These are phyloP conservation scores for Drosophila navojoa DNA, from an alignment of 1,140 invertebrate genomes.

Conservation along the genomic window DNA sequence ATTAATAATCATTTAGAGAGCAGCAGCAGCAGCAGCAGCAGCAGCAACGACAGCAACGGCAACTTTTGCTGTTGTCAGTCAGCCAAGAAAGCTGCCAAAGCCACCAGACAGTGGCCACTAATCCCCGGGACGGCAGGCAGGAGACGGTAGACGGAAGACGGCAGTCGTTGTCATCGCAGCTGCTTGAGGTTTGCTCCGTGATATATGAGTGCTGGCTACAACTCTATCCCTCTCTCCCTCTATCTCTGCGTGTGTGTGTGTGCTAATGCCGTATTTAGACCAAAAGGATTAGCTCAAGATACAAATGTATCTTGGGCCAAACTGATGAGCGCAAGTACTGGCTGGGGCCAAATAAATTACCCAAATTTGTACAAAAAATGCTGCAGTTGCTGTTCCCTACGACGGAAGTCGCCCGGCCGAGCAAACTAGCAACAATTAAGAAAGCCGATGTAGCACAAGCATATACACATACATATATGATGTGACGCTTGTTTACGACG, in stretches of 20 bases:
- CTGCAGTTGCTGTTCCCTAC: constrained; percentile 13
- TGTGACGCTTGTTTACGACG: constrained; percentile 16
- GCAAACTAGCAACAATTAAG: constrained; percentile 72
- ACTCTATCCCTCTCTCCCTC: constrained; percentile 51
- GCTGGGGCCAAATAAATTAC: constrained; percentile 57
- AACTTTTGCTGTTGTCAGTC: constrained; percentile 56
- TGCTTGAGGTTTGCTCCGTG: constrained; percentile 64
- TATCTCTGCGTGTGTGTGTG: neutral
- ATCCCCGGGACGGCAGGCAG: constrained; percentile 28
- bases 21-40: constrained; percentile 36
- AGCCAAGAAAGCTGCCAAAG: constrained; percentile 33
- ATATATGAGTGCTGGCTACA: constrained; percentile 59
- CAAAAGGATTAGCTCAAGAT: constrained; percentile 73
- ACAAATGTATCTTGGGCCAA: constrained; percentile 57
- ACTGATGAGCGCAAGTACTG: constrained; percentile 22
- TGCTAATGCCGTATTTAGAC: constrained; percentile 53
- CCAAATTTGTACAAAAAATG: constrained; percentile 52
- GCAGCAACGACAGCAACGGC: constrained; percentile 26
- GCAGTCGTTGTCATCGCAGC: constrained; percentile 43
- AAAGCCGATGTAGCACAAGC: constrained; percentile 53
- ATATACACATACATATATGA: constrained; percentile 61
- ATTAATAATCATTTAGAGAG: constrained; percentile 76
- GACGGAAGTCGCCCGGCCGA: constrained; percentile 59
- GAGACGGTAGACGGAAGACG: neutral
- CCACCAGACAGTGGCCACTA: constrained; percentile 43